These are phyloP conservation scores for Rutpela maculata DNA, from an alignment of 2,888 invertebrate species.

Conservation along the genomic window DNA sequence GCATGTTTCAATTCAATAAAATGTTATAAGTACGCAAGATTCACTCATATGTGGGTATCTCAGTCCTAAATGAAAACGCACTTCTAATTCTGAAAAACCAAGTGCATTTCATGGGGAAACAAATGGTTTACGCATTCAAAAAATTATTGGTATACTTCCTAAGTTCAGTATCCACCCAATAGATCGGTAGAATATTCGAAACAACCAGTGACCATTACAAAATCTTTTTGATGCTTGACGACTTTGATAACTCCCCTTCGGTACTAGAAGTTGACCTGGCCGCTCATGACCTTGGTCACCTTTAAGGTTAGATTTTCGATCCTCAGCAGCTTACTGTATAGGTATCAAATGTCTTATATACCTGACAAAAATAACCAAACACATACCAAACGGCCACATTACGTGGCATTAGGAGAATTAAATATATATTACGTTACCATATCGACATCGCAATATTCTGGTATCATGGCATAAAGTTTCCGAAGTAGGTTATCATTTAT, in stretches of 20 bases:
- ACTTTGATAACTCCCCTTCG: conserved; percentile 6
- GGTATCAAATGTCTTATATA: conserved; percentile 19
- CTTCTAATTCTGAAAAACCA: conserved; percentile 42
- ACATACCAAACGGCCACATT: conserved; percentile 34
- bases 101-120: conserved; percentile 44
- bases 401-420: conserved; percentile 25
- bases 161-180: conserved; percentile 5
- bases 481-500: background rate
- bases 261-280: conserved; percentile 32
- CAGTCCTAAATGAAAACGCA: conserved; percentile 41
- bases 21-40: conserved; percentile 1
- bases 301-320: background rate
- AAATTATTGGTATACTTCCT: conserved; percentile 8
- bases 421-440: conserved; percentile 32
- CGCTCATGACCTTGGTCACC: conserved; percentile 39
- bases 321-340: background rate
- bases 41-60: conserved; percentile 9
- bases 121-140: conserved; percentile 12
- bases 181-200: background rate
- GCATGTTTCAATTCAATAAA: background rate
- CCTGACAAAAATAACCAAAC: conserved; percentile 42
- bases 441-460: conserved; percentile 3
- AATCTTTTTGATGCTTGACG: background rate
- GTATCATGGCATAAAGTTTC: background rate
- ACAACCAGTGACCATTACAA: conserved; percentile 12